These are phyloP conservation scores for Lordiphosa mommai DNA, from an alignment of 1,140 invertebrate species.

Conservation along the genomic window DNA sequence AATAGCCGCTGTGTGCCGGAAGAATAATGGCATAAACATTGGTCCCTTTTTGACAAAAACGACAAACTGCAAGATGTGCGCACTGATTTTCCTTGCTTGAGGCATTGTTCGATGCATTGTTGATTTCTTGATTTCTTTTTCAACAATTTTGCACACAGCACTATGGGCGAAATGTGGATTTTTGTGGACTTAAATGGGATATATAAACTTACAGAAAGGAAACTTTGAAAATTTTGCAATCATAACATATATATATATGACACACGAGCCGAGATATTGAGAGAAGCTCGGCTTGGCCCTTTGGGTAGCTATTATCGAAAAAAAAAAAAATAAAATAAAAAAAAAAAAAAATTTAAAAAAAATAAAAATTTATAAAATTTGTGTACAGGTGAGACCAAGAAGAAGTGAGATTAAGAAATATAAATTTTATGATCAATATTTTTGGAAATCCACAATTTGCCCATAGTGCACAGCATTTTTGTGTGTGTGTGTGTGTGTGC, in stretches of 20 bases:
- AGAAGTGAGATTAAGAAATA: no score
- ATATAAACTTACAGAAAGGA: no score
- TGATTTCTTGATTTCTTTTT: constrained; percentile 69
- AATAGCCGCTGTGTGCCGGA: constrained; percentile 62
- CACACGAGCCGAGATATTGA: no score
- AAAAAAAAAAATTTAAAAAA: no score
- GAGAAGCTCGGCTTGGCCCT: constrained; percentile 4
- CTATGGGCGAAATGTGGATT: no score
- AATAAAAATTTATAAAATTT: no score
- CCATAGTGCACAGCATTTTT: neutral
- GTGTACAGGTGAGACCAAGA: no score
- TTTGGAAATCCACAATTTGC: no score
- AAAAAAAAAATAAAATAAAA: no score
- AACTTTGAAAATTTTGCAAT: no score
- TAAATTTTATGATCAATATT: no score
- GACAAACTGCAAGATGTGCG: constrained; percentile 52
- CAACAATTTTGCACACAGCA: constrained; percentile 50
- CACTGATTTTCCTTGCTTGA: constrained; percentile 58
- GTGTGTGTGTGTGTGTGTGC: constrained; percentile 3
- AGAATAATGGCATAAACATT: constrained; percentile 75
- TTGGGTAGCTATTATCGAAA: neutral
- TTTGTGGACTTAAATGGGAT: neutral
- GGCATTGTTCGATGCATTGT: constrained; percentile 56
- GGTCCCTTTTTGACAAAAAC: constrained; percentile 30
- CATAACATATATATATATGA: no score